Evolutionary conservation across 2,888 invertebrate genomes (phyloP).

Genomic region (Eupithecia subfuscata): DNA sequence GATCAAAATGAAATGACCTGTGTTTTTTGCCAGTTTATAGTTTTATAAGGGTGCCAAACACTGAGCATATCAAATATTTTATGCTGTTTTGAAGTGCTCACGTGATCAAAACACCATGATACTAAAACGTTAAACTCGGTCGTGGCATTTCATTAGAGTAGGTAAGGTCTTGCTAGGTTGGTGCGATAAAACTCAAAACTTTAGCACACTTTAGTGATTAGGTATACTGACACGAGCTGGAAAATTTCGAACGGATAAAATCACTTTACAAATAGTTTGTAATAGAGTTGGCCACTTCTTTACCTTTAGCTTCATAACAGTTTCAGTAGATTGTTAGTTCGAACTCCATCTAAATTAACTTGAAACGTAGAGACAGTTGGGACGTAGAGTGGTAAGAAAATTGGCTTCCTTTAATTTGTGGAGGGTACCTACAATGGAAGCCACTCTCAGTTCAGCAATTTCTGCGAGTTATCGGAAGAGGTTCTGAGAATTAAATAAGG

Average conservation of each 20-base stretch:
- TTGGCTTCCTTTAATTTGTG: constrained; percentile 68
- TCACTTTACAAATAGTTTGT: constrained; percentile 40
- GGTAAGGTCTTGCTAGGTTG: constrained; percentile 4
- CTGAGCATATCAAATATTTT: background rate
- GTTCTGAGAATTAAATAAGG: constrained; percentile 65
- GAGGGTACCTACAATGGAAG: constrained; percentile 61
- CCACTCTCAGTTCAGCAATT: constrained; percentile 61
- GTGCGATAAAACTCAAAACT: constrained; percentile 8
- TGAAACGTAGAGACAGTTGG: constrained; percentile 52
- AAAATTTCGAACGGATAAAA: constrained; percentile 38
- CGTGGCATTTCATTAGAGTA: constrained; percentile 4
- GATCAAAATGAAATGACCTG: background rate
- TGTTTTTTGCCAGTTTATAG: background rate
- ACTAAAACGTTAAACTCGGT: background rate
- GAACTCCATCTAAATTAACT: constrained; percentile 58
- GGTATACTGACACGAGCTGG: constrained; percentile 16
- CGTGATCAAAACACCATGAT: background rate
- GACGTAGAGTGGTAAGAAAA: constrained; percentile 60
- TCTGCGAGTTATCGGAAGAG: constrained; percentile 60
- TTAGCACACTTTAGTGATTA: background rate
- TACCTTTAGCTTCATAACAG: constrained; percentile 51
- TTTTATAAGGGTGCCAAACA: background rate
- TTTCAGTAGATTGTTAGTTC: constrained; percentile 46
- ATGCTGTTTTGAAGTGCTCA: background rate
- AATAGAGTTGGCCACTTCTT: constrained; percentile 34